phyloP scores from a whole-genome alignment of 2,888 invertebrate species.

The Eudasyphora cyanicolor region DNA sequence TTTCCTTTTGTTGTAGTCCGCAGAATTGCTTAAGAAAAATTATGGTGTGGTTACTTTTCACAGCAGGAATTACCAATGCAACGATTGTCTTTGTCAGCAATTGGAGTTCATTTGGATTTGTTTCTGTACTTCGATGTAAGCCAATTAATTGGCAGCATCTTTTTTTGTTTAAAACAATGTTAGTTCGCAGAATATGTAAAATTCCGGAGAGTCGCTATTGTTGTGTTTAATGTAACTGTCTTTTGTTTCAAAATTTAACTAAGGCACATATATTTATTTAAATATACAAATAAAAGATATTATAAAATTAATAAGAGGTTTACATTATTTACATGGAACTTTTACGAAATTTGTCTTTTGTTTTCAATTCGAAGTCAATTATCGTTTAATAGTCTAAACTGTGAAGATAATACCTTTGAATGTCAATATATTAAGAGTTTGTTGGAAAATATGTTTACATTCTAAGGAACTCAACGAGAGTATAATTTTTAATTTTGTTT shows the following conservation, averaged over 20 bases:
- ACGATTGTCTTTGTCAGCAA: neutral
- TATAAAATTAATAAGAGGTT: no score
- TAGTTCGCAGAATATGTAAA: neutral
- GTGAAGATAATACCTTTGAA: no score
- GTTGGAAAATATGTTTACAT: no score
- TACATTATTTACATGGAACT: no score
- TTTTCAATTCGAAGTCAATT: no score
- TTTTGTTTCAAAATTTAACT: neutral
- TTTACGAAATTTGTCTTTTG: no score
- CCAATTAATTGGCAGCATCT: neutral
- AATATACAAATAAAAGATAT: neutral
- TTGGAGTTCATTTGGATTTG: neutral
- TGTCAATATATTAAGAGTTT: no score
- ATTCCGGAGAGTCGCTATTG: neutral
- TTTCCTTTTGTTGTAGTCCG: neutral
- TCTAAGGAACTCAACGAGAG: no score
- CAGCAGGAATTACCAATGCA: constrained; percentile 37
- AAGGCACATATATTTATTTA: neutral
- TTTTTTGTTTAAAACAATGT: neutral
- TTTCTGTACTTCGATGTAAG: neutral
- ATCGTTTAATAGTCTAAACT: no score
- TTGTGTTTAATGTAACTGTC: neutral
- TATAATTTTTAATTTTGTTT: no score
- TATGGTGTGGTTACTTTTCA: constrained; percentile 56
- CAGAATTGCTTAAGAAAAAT: constrained; percentile 39